Percentiles rank a stretch among this genome's conserved stretches.
phyloP scores from a whole-genome alignment of 2,113 vertebrate genomes.

The Rostratula benghalensis region DNA sequence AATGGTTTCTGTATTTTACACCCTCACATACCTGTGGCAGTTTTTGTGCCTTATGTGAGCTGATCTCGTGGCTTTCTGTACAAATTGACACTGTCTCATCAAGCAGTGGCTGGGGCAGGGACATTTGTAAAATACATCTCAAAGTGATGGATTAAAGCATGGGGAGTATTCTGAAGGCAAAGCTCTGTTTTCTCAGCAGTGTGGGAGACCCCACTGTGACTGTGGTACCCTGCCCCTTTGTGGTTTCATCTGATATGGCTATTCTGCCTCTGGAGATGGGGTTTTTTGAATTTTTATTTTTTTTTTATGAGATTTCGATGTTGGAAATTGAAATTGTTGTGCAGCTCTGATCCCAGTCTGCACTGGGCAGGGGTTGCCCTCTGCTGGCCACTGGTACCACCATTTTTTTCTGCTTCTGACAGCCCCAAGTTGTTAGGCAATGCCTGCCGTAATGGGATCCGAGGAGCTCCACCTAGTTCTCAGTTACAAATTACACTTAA shows the following conservation, averaged over 20 bases:
- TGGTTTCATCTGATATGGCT: neutral
- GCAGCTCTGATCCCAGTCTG: neutral
- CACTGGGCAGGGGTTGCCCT: constrained; percentile 18
- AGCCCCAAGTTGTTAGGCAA: neutral
- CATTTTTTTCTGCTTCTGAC: fast-evolving
- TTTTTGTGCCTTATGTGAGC: neutral
- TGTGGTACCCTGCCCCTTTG: neutral
- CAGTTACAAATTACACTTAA: neutral
- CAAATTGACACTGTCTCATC: neutral
- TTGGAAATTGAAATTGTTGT: neutral
- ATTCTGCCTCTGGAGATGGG: neutral
- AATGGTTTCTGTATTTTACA: neutral
- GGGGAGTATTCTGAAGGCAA: neutral
- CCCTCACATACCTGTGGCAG: neutral
- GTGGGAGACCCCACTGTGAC: neutral
- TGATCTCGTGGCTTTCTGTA: neutral
- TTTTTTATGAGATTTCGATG: neutral
- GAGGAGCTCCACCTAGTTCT: constrained; percentile 4
- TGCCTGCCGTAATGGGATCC: neutral
- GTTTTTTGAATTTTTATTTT: too few species aligned
- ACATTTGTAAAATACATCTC: neutral
- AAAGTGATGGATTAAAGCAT: neutral
- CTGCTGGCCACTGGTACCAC: constrained; percentile 15
- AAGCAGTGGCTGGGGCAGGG: neutral
- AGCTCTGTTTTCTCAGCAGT: neutral